Evolutionary conservation across 2,888 invertebrate species (phyloP), one percentile per base, ranked within the genome.

Genomic region (Epistrophe eligans): DNA sequence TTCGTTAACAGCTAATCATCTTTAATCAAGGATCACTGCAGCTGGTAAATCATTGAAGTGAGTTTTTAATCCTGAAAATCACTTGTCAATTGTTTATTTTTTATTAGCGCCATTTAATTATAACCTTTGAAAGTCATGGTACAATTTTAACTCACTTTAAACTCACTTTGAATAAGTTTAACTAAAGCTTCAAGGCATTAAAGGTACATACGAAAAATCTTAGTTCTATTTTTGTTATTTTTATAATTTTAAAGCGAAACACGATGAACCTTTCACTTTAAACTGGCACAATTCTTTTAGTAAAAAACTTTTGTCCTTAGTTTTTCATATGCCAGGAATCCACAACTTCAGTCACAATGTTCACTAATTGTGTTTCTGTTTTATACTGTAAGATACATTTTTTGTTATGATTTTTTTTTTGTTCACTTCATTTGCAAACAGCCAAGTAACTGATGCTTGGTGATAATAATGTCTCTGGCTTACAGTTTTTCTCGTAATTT

Each of bases 351-450:
- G 74, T 50, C 84, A 84, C 84, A 84, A 84, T 84, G 70, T 74
- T 79, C 55, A 35, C 79, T 84, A 84, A 84, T 84, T 84, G 79
- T 77, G 70, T 84, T 73, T 76, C 60, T 62, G 62, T 76, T 55
- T n/a, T 48, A 45, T 58, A 60, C 45, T 38, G 5, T 32, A 35
- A 79, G 73, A 73, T 62, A 73, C 55, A 55, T 62, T 72, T 58
- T 73, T 35, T 67, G 43, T 57, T 52, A 43, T 55, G 43, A 57
- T 71, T 58, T 50, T 52, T 60, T 45, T 72, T 50, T 52, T 60
- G n/a, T 72, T 73, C 60, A 67, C 67, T 73, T 73, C 79, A 74
- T 57, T 50, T 74, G 57, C 79, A 74, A 74, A 74, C 79, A 60
- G 52, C 60, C 60, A 79, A 83, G 83, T 74, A 79, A 70, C 43